Evolutionary conservation across 2,113 vertebrate species (phyloP).

Genomic region (Paradisaea rubra): DNA sequence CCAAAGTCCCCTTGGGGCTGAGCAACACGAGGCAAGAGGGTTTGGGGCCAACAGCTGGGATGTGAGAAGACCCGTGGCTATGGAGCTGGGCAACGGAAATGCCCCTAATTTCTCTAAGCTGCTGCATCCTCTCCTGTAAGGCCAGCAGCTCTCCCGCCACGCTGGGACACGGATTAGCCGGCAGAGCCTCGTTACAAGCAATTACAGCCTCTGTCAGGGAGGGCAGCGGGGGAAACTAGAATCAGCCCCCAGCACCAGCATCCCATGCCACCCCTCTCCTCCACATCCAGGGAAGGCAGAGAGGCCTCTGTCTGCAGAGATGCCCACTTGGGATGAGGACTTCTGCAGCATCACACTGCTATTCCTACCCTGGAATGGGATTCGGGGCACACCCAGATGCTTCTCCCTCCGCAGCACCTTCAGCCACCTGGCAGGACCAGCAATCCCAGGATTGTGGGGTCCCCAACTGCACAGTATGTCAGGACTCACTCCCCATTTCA

Average conservation of each 20-base stretch:
- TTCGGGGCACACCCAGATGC: not conserved
- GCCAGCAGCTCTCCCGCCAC: fast-evolving
- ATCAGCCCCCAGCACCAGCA: not conserved
- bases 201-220: not conserved
- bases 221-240: fast-evolving
- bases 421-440: not conserved
- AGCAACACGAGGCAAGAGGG: fast-evolving
- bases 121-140: not conserved
- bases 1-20: not conserved
- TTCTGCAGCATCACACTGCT: fast-evolving
- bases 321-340: not conserved
- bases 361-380: not conserved
- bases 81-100: not conserved
- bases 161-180: not conserved
- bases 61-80: fast-evolving
- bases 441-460: fast-evolving
- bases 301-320: not conserved
- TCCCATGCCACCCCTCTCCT: not conserved
- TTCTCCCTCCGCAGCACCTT: not conserved
- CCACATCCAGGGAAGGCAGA: not conserved
- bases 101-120: not conserved
- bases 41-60: not conserved
- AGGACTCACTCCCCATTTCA: not conserved
- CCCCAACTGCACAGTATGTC: not conserved
- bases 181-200: not conserved